A percentile compares a stretch with the other conserved stretches of the same genome.
These are phyloP conservation scores for Podarcis muralis DNA, from an alignment of 2,113 vertebrate species.

Conservation along the genomic window DNA sequence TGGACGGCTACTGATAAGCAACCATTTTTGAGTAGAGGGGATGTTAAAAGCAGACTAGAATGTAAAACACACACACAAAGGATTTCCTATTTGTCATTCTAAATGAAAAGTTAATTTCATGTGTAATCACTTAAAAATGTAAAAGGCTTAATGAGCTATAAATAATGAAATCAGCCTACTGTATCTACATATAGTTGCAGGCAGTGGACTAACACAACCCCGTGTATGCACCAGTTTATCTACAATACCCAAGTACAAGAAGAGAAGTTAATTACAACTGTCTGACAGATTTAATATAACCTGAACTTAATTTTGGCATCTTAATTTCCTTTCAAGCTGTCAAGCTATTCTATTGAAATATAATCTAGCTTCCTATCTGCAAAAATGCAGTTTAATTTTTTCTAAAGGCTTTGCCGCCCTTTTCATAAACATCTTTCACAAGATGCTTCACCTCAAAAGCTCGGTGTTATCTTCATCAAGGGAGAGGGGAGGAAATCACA, in stretches of 20 bases:
- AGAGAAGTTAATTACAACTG: constrained; percentile 14
- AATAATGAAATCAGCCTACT: constrained; percentile 2
- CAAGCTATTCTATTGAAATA: not conserved
- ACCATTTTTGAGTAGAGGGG: not conserved
- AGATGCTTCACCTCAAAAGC: not conserved
- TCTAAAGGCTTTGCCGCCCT: not conserved
- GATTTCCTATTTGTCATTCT: not conserved
- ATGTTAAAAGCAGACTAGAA: not conserved
- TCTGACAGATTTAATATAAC: constrained; percentile 18
- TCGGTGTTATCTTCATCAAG: not conserved
- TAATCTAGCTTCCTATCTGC: constrained; percentile 12
- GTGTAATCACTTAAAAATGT: not conserved
- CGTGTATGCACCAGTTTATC: not conserved
- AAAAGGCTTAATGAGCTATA: not conserved
- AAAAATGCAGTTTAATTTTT: not conserved
- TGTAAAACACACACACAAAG: not conserved
- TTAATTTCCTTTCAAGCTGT: constrained; percentile 20
- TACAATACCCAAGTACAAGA: not conserved
- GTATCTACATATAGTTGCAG: not conserved
- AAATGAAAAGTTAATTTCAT: not conserved
- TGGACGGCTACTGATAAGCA: not conserved
- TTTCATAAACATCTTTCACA: constrained; percentile 1
- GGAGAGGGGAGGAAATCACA: not conserved
- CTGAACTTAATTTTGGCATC: constrained; percentile 17
- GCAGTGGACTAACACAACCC: not conserved